Percentiles rank a stretch among this genome's conserved stretches.
phyloP scores from a whole-genome alignment of 2,113 vertebrate species.

The Scolopax mira region DNA sequence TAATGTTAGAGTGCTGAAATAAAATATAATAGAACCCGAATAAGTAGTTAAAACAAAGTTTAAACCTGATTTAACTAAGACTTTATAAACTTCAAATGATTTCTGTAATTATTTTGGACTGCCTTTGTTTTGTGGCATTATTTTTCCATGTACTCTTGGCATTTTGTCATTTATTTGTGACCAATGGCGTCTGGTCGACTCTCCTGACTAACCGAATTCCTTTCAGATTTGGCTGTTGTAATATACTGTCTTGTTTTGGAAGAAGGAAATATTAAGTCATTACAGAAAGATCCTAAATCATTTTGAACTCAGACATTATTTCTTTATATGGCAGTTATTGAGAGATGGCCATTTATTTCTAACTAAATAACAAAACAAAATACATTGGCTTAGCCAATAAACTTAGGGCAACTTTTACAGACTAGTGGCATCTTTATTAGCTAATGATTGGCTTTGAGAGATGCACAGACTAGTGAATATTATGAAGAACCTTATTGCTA shows the following conservation, averaged over 20 bases:
- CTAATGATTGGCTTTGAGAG: neutral
- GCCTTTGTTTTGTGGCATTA: neutral
- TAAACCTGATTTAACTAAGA: neutral
- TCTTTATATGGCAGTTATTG: neutral
- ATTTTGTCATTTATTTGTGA: neutral
- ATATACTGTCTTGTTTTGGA: neutral
- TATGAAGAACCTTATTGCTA: neutral
- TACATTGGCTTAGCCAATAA: neutral
- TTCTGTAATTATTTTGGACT: neutral
- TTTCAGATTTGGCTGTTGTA: neutral
- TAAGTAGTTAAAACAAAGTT: neutral
- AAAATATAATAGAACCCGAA: neutral
- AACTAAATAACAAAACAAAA: neutral
- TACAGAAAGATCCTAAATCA: neutral
- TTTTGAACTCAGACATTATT: neutral
- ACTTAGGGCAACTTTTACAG: neutral
- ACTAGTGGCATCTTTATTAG: neutral
- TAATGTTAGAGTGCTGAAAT: neutral
- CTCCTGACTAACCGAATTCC: neutral
- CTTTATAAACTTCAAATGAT: neutral
- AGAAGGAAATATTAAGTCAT: neutral
- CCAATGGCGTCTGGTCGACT: accelerated
- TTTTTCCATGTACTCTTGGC: neutral
- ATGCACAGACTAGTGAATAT: neutral
- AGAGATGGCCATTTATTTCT: neutral